Evolutionary conservation across 2,797 vertebrate genomes (phyloP), one percentile per base, ranked within the genome.

Genomic region (Mus caroli): DNA sequence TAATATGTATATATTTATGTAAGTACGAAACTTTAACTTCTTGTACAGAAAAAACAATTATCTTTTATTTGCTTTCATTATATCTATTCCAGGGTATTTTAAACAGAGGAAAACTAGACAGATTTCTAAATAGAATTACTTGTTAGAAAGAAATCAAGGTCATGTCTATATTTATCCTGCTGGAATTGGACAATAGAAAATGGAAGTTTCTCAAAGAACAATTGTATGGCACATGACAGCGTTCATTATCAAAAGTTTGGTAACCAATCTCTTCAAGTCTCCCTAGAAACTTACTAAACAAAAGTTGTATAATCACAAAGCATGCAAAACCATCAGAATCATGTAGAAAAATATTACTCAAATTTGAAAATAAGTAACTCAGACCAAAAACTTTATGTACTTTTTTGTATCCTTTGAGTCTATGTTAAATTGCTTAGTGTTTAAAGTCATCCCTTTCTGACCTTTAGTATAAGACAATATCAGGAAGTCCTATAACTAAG

Each of bases 11-110:
- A 54, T 80, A 73, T 82, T 82, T 75, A 22, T 83, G 24, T 67
- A 92, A 64, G 75, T 82, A 12, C 95, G 31, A 92, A 88, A 96
- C 78, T 28, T 76, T 93, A 40, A 89, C 37, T 50, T 89, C 64
- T 84, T 11, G 17, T 10, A 37, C 34, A 69, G 34, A 64, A 64
- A 58, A 43, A 31, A 12, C 15, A 73, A 71, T 14, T 91, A 8
- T 75, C 14, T 76, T 91, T 88, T 76, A 46, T 73, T 83, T 67
- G 20, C 46, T 94, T 85, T 46, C 19, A 52, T 83, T 67, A 37
- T 93, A 92, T 96, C 58, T 96, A 17, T 96, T 93, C 43, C 31
- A 78, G 60, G 17, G 14, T 88, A 94, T 43, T 88, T 31, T 73
- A 52, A 50, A 52, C 6, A 86, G 50, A 50, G 60, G 58, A 89